Base-by-base conservation (phyloP, 2,113 vertebrate species). In the Tautogolabrus adspersus region DNA sequence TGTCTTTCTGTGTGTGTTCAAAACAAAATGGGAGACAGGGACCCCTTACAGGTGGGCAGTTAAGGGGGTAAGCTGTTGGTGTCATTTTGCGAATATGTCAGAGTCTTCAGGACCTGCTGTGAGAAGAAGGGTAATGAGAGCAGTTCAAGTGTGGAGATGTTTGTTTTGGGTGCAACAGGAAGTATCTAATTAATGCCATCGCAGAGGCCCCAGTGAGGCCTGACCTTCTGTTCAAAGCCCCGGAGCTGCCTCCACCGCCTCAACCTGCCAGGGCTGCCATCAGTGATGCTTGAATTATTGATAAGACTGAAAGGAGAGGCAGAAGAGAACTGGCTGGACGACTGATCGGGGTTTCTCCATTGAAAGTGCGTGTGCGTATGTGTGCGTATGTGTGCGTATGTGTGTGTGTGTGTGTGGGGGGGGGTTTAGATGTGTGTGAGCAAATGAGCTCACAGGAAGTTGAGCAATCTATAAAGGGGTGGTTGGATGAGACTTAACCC, bases 171-270 rank as follows among this genome's bases (percentile, higher is more conserved):
- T 89, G 75, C 68, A 87, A 76, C 79, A 82, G 90, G 91, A 89
- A 90, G 88, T 62, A 72, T 92, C 89, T 95, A 94, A 95, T 95
- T 92, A 95, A 94, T 93, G 92, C 91, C 93, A 93, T 74, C 84
- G 80, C 67, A 77, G 89, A 79, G 82, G 74, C 81, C 88, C 86
- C 63, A 65, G 77, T 71, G 83, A 85, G 92, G 72, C 81, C 84
- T 94, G 94, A 94, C 94, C 94, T 95, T 95, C 92, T 91, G 87
- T 91, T 94, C 91, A 94, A 94, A 94, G 92, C 86, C 46, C 71
- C 9, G 0, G 37, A 65, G 89, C 86, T 72, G 67, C 66, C 73
- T 80, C 49, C 49, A 40, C 62, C 0, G 64, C 66, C 68, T 88
- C 77, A 68, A 64, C 88, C 88, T 66, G 82, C 69, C 75, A 66